These are phyloP conservation scores for Vulpes ferrilata DNA, from an alignment of 2,113 vertebrate genomes.

Conservation along the genomic window DNA sequence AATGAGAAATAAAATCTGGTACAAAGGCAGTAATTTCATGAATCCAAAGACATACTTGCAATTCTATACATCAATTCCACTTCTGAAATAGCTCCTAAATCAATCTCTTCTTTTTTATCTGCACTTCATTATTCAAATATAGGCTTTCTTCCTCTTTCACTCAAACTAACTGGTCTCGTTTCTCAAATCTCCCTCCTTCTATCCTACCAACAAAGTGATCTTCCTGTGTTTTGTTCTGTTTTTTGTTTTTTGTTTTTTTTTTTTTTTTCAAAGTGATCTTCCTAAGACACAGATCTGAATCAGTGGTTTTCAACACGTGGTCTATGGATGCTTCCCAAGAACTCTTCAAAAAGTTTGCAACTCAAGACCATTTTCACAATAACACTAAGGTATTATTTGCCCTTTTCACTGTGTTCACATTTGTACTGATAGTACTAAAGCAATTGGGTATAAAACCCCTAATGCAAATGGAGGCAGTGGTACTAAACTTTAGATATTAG, in stretches of 20 bases:
- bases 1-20: not conserved
- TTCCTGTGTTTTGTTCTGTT: not conserved
- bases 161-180: not conserved
- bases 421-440: not conserved
- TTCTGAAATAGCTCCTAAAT: not conserved
- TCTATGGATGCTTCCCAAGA: not conserved
- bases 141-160: not conserved
- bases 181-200: not conserved
- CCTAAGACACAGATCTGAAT: not conserved
- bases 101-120: not conserved
- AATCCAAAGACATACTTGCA: not conserved
- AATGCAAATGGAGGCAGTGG: not conserved
- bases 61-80: not conserved
- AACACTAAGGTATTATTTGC: not conserved
- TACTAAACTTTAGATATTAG: not conserved
- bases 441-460: not conserved
- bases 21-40: not conserved
- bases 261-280: not conserved
- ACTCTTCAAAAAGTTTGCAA: constrained; percentile 7
- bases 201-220: not conserved
- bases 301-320: not conserved
- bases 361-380: not conserved
- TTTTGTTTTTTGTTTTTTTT: not conserved
- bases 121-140: not conserved
- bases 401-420: not conserved